Evolutionary conservation across 2,797 vertebrate genomes (phyloP), one percentile per base, ranked within the genome.

Genomic region (Cynopterus sphinx): DNA sequence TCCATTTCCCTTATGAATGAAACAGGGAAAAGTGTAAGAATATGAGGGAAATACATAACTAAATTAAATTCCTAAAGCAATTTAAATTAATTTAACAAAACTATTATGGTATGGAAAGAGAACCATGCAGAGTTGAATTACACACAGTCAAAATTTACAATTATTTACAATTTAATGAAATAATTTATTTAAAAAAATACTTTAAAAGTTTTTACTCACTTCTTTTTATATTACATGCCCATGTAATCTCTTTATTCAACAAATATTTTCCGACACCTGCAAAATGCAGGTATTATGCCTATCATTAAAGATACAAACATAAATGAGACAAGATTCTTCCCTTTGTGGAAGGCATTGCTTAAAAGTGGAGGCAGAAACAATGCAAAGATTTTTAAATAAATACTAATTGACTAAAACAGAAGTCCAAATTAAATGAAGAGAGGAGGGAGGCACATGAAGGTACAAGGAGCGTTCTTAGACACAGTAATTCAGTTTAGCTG

Each of bases 51-150:
- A 65, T 39, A 9, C 5, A 51, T 71, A 91, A 67, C 51, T 51
- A 74, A 90, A 61, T 75, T 22, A 73, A 93, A 90, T 74, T 90
- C 24, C 11, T 53, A n/a, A 91, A 88, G 2, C 8, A 82, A 83
- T 95, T 88, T 67, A 81, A 83, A 93, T 88, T 67, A 81, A 53
- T 75, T 88, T 70, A 68, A 13, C 57, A 96, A 77, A 91, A 3
- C 24, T 28, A 7, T 75, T 86, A 6, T 75, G 31, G 10, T 3
- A 19, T 7, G 17, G 22, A 21, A n/a, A 85, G 12, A 11, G 22
- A 82, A 65, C 57, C n/a, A 59, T 41, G 5, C 43, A 68, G 33
- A 71, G 1, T 0, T 11, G 53, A 81, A 24, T 71, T 63, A 68
- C 5, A 59, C 5, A 13, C 8, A 81, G 15, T 59, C 4, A 95